Conservation (phyloP, 2,113 vertebrate genomes). For the Antechinus stuartii region DNA sequence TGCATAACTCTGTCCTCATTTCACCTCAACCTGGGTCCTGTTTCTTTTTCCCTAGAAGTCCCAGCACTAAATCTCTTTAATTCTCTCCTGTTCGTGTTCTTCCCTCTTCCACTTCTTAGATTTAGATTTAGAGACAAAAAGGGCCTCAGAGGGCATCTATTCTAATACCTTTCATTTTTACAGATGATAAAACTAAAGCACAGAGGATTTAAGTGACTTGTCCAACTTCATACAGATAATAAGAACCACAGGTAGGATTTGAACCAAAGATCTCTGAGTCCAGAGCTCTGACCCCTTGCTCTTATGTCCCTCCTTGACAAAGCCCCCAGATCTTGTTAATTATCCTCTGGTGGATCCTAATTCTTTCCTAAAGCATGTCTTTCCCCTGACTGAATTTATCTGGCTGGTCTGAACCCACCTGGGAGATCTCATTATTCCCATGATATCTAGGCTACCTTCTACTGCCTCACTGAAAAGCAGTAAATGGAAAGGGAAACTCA, state of each 20-base stretch:
- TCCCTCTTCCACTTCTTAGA: background rate
- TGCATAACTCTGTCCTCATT: background rate
- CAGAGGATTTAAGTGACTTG: background rate
- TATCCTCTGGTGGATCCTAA: background rate
- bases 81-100: background rate
- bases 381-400: background rate
- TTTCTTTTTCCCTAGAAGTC: background rate
- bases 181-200: background rate
- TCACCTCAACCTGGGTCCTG: background rate
- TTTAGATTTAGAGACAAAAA: background rate
- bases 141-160: background rate
- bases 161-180: background rate
- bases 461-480: background rate
- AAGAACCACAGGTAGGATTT: background rate
- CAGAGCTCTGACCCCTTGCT: background rate
- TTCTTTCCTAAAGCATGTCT: constrained; percentile 37
- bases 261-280: background rate
- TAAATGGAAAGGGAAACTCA: background rate
- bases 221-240: background rate
- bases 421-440: constrained; percentile 2
- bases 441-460: background rate
- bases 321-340: background rate
- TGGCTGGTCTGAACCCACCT: constrained; percentile 11
- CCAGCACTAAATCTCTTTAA: background rate
- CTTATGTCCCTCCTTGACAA: background rate